Conservation (phyloP, 2,113 vertebrate genomes). For the Sorex fumeus region DNA sequence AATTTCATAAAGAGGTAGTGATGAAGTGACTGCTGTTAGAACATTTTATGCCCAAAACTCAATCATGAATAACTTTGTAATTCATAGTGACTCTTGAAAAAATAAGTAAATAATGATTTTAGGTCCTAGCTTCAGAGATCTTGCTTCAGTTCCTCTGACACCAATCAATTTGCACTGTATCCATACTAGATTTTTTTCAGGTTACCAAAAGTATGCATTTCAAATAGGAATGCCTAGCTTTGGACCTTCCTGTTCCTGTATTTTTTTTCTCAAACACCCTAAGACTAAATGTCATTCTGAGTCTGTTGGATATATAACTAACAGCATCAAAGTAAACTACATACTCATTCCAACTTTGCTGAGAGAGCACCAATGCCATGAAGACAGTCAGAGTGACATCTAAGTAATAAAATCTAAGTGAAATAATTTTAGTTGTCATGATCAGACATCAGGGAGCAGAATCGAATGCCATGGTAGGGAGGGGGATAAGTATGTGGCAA, state of each 20-base stretch:
- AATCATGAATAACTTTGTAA: no score
- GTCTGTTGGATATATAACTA: not conserved
- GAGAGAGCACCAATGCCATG: not conserved
- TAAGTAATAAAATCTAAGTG: not conserved
- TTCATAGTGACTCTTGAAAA: not conserved
- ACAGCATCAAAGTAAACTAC: not conserved
- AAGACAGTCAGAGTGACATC: not conserved
- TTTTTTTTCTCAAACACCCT: slow-evolving; percentile 18
- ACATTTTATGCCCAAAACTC: no score
- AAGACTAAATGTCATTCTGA: not conserved
- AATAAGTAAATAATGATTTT: not conserved
- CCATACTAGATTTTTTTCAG: not conserved
- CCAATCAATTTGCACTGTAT: not conserved
- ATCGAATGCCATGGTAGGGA: not conserved
- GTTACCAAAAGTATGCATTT: not conserved
- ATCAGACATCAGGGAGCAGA: not conserved
- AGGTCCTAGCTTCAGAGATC: not conserved
- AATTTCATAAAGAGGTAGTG: no score
- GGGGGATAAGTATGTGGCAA: not conserved
- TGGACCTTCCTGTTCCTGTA: not conserved
- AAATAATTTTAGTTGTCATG: not conserved
- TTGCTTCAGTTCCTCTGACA: not conserved
- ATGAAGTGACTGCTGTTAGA: no score
- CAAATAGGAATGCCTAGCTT: not conserved
- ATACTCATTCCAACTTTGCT: not conserved